Base-by-base conservation (phyloP, 2,888 invertebrate genomes). In the Scaeva pyrastri region DNA sequence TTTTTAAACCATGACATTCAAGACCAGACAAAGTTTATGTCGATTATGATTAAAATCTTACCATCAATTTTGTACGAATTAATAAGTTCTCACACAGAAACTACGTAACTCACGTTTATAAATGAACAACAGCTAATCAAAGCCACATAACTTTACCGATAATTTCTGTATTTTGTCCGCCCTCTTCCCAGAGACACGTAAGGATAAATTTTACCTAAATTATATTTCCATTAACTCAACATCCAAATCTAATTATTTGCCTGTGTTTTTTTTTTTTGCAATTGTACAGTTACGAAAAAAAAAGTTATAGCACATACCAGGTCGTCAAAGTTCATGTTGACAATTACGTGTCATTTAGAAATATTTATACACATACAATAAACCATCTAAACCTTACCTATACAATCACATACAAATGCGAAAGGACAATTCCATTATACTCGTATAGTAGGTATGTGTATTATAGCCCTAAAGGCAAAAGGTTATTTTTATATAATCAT, bases 221-320 rank as follows among this genome's bases (percentile, higher is more conserved):
- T 62, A 62, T 26, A 43, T 45, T 6, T n/a, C 62, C 62, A 62
- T 62, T 62, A 62, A 43, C 23, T n/a, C 10, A 2, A 62, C 62
- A n/a, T 45, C 1, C 16, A 45, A 62, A 21, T 23, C 62, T 43
- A 64, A 64, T 64, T 45, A 12, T 31, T 26, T 2, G 2, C 12
- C 14, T 64, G 6, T 21, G 41, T 10, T 14, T 5, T 45, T 48
- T 48, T 48, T 19, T 31, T 31, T 48, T 66, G 26, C 66, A 66
- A 66, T 31, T 64, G 11, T 60, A 4, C 19, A 26, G 8, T 16
- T 26, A 52, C 14, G 1, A 50, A 21, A 50, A 50, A 8, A 31
- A 31, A 31, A 21, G 21, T 21, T 26, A 55, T 26, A 50, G 1
- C n/a, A n/a, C 8, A 31, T 5, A 31, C 31, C 31, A 7, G 31